Base-by-base conservation (phyloP, 1,140 invertebrate genomes). In the Rhyacophila brunnea region DNA sequence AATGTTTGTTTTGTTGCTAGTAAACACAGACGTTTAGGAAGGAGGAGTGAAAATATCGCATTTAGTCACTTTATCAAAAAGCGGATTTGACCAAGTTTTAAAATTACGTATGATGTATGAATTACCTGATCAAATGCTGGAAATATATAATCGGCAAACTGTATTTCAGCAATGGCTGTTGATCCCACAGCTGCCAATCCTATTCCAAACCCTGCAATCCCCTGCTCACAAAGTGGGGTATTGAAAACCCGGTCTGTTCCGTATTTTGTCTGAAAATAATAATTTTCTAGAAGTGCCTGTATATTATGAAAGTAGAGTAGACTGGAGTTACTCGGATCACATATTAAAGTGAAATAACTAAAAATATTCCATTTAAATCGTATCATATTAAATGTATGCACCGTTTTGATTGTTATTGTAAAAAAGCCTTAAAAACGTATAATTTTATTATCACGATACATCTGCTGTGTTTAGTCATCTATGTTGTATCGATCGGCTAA, bases 71-170 rank as follows among this genome's bases (percentile, higher is more conserved):
- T n/a, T n/a, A n/a, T n/a, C n/a, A n/a, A n/a, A n/a, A n/a, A n/a
- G n/a, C n/a, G n/a, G n/a, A n/a, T n/a, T n/a, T n/a, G n/a, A n/a
- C n/a, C n/a, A n/a, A n/a, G n/a, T n/a, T n/a, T n/a, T n/a, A n/a
- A n/a, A n/a, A n/a, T n/a, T n/a, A n/a, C n/a, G n/a, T n/a, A n/a
- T n/a, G n/a, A n/a, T n/a, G n/a, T n/a, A n/a, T n/a, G 4, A 48
- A 9, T 20, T 68, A 95, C 93, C 83, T 99, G 97, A 82, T 99
- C 98, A 80, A 99, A 99, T 1, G 96, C 97, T 13, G 98, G 97
- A 73, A 93, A 98, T 64, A 99, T 99, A 69, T 99, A 99, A 80
- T 99, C 98, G 6, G 95, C 96, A 83, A 99, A 99, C 78, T 99
- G 98, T 69, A 99, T 98, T 82, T 99, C 97, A 13, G 96, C 96